Conservation (phyloP, 2,113 vertebrate genomes). For the Catharus minimus region DNA sequence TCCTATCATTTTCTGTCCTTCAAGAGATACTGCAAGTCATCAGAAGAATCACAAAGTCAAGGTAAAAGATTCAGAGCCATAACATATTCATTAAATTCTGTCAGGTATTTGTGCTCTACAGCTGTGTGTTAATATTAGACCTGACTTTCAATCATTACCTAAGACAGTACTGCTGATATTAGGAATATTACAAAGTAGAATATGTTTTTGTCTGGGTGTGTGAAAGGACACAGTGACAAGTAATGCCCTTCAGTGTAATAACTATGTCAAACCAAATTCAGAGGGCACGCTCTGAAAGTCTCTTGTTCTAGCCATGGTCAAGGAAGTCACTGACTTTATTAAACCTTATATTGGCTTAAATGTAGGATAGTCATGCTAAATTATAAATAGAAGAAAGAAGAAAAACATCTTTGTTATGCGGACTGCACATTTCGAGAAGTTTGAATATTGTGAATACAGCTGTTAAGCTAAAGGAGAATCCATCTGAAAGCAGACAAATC, state of each 20-base stretch:
- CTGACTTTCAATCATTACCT: conserved; percentile 8
- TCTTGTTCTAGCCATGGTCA: not conserved
- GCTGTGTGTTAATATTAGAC: not conserved
- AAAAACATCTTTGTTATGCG: not conserved
- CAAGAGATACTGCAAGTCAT: not conserved
- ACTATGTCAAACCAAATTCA: not conserved
- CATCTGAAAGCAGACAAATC: not conserved
- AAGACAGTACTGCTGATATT: conserved; percentile 10
- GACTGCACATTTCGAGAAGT: not conserved
- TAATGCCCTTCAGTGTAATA: not conserved
- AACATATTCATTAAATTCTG: conserved; percentile 23
- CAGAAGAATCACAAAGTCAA: not conserved
- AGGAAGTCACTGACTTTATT: not conserved
- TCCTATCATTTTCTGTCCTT: not conserved
- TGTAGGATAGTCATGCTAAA: not conserved
- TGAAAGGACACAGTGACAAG: not conserved
- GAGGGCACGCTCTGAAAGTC: not conserved
- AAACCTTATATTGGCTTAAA: not conserved
- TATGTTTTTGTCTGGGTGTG: not conserved
- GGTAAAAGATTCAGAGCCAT: not conserved
- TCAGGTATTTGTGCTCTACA: not conserved
- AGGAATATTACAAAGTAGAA: not conserved
- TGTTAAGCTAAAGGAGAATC: not conserved
- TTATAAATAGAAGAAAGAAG: not conserved
- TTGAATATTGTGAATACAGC: not conserved